phyloP scores from a whole-genome alignment of 2,113 vertebrate genomes.

The Oncorhynchus keta region DNA sequence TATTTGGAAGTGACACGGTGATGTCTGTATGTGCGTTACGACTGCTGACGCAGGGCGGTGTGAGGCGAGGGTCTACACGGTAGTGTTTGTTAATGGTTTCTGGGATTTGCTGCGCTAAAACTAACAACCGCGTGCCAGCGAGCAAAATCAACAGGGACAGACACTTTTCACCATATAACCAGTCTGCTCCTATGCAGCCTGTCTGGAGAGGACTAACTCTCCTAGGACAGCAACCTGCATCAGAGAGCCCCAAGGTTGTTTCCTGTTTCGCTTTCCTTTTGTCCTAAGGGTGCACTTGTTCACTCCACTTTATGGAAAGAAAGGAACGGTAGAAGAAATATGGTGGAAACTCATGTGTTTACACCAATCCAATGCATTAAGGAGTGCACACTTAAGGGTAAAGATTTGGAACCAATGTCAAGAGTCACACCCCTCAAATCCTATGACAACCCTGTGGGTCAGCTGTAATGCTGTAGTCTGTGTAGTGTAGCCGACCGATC shows the following conservation, averaged over 20 bases:
- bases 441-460: not conserved
- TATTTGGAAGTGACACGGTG: not conserved
- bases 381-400: too few relatives aligned
- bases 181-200: conserved; percentile 11
- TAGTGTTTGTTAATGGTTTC: conserved; percentile 30
- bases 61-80: conserved; percentile 4
- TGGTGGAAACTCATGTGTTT: too few relatives aligned
- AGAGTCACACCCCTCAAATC: not conserved
- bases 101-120: conserved; percentile 51
- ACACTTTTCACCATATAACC: conserved; percentile 52
- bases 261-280: too few relatives aligned
- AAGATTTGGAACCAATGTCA: not conserved
- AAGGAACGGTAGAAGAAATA: too few relatives aligned
- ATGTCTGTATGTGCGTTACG: not conserved
- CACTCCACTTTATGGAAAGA: too few relatives aligned
- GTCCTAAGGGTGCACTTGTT: too few relatives aligned
- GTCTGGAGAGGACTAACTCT: not conserved
- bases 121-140: conserved; percentile 57
- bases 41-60: too few relatives aligned
- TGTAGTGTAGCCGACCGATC: too few relatives aligned
- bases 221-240: not conserved
- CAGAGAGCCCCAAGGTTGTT: too few relatives aligned
- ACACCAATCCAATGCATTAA: too few relatives aligned
- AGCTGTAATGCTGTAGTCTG: not conserved
- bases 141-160: conserved; percentile 56